Base-by-base conservation (phyloP, 2,797 vertebrate genomes). In the Rhabdophis nuchalis region DNA sequence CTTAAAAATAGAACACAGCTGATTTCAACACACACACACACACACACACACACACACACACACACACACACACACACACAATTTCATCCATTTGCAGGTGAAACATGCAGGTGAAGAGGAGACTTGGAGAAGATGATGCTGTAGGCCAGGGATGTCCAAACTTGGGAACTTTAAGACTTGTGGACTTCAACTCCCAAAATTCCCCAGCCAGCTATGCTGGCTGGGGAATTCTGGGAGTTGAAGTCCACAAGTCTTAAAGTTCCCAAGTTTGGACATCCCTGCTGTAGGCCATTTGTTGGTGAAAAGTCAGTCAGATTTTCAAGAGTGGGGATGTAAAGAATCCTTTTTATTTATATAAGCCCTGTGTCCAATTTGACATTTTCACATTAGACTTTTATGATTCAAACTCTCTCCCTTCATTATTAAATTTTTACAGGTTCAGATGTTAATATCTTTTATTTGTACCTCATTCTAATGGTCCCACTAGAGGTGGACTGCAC, bases 1-100 rank as follows among this genome's bases (percentile, higher is more conserved):
- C 97, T 98, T 97, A 88, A 92, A 60, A 89, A 11, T 1, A 32
- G 23, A 52, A 46, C 32, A 90, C 23, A 92, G 90, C 5, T 56
- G 57, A n/a, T 16, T 53, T 77, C 90, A 85, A 85, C 29, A 87
- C 54, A 54, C 4, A 54, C 14, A 16, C 53, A 53, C 52, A 53
- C 52, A 53, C 52, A 53, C 11, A 53, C 52, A 52, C 52, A 52
- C 52, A 52, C 5, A 52, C 52, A 52, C 10, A 53, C 52, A 12
- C 10, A 53, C 52, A 12, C 52, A 53, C 10, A 53, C 53, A 13
- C 54, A 56, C 54, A 56, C 16, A 56, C 1, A n/a, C 8, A 50
- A 58, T 27, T 56, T 29, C 8, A 20, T 57, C 68, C 54, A 46
- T 9, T 46, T 82, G 54, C 72, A 57, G 41, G 16, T 41, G 13